Evolutionary conservation across 2,113 vertebrate genomes (phyloP), one percentile per base, ranked within the genome.

Genomic region (Vanacampus margaritifer): DNA sequence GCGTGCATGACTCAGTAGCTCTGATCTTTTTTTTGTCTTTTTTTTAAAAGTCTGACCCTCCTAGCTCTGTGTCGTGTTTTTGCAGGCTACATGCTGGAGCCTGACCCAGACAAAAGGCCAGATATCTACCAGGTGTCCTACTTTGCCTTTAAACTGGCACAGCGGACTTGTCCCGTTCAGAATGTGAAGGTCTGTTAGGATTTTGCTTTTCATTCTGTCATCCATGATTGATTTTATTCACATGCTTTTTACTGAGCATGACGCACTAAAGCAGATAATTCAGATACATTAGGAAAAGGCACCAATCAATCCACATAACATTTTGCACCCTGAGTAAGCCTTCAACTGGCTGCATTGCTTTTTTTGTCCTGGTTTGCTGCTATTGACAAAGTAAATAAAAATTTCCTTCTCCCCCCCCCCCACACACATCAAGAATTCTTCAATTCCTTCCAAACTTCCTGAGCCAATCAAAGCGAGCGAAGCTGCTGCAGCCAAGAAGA

Each of bases 111-210:
- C 75, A 95, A 94, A 87, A 93, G 97, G 72, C 97, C 97, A 5
- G 97, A 99, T 84, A 96, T 99, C 86, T 99, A 95, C 89, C 97
- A 95, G 82, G 95, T 99, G 75, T 98, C 97, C 76, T 89, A 94
- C 90, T 96, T 97, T 88, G 95, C 97, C 64, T 99, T 98, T 89
- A 98, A 94, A 79, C 84, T 95, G 56, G 92, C 93, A 64, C 94
- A 95, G 87, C 93, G 92, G 82, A 96, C 98, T 6, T 98, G 96
- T 69, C 95, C 95, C 0, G 87, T 99, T 79, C 94, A 93, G 79
- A 99, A 99, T n/a, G 86, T 94, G 51, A 94, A 95, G 94, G 97
- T 99, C 67, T 86, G 88, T 88, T 36, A 57, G 0, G 71, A 16
- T 65, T 60, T 60, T 72, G 45, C 35, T 69, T 32, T 23, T 60